Percentiles rank a stretch among this genome's conserved stretches.
phyloP scores from a whole-genome alignment of 2,797 vertebrate genomes.

The Syndactyla subalaris region DNA sequence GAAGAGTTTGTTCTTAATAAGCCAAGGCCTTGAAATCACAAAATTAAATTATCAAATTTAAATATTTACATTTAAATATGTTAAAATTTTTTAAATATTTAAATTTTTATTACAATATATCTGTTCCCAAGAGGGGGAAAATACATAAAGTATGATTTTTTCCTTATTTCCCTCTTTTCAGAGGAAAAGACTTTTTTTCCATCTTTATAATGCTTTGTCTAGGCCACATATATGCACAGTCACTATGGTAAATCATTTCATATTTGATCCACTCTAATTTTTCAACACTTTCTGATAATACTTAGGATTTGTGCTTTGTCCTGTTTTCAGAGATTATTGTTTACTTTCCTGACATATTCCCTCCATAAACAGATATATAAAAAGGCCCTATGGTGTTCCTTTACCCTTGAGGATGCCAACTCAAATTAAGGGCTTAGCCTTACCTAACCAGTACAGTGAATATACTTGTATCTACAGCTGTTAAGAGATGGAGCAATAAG shows the following conservation, averaged over 20 bases:
- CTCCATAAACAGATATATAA: neutral
- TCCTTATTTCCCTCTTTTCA: neutral
- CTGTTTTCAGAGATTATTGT: neutral
- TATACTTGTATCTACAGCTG: neutral
- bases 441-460: neutral
- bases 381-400: neutral
- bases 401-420: neutral
- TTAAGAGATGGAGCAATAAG: neutral
- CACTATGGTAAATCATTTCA: neutral
- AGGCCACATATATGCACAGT: neutral
- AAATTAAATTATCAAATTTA: neutral
- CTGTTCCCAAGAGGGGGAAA: neutral
- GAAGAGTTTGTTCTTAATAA: neutral
- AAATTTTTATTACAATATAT: neutral
- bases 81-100: neutral
- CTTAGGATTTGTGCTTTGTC: neutral
- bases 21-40: neutral
- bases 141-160: neutral
- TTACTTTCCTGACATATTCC: neutral
- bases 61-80: neutral
- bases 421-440: neutral
- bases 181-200: neutral
- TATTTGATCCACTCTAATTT: neutral
- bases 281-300: neutral
- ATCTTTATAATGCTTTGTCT: neutral